These are phyloP conservation scores for Cataglyphis rosenhaueri DNA, from an alignment of 2,888 invertebrate species.

Conservation along the genomic window DNA sequence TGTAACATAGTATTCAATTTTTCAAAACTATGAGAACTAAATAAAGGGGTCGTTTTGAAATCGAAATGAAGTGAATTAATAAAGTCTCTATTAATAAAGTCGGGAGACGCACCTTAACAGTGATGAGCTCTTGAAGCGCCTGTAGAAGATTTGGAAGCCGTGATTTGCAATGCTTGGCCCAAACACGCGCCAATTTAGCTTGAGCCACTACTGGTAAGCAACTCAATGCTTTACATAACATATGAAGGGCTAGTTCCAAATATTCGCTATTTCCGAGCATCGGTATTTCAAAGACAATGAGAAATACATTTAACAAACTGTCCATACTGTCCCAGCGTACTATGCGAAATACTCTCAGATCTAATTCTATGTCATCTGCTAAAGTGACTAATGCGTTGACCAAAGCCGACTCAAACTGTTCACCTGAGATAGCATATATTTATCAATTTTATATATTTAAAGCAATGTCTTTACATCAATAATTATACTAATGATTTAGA, in stretches of 20 bases:
- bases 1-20: slow-evolving; percentile 49
- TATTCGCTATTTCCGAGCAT: slow-evolving; percentile 91
- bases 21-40: not conserved
- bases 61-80: not conserved
- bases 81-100: not conserved
- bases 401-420: slow-evolving; percentile 89
- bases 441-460: slow-evolving; percentile 1
- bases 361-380: slow-evolving; percentile 91
- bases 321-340: slow-evolving; percentile 87
- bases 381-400: slow-evolving; percentile 91
- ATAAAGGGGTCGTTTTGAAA: not conserved
- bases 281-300: slow-evolving; percentile 93
- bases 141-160: slow-evolving; percentile 90
- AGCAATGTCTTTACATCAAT: not conserved
- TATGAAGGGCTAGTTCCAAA: slow-evolving; percentile 93
- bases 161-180: slow-evolving; percentile 90
- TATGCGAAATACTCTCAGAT: slow-evolving; percentile 88
- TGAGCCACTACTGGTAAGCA: slow-evolving; percentile 91
- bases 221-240: slow-evolving; percentile 91
- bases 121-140: slow-evolving; percentile 95
- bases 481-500: not conserved
- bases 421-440: slow-evolving; percentile 73
- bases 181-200: slow-evolving; percentile 92
- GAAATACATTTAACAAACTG: slow-evolving; percentile 87
- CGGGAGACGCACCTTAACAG: slow-evolving; percentile 87